Conservation (phyloP, 2,113 vertebrate genomes). For the Microtus ochrogaster region DNA sequence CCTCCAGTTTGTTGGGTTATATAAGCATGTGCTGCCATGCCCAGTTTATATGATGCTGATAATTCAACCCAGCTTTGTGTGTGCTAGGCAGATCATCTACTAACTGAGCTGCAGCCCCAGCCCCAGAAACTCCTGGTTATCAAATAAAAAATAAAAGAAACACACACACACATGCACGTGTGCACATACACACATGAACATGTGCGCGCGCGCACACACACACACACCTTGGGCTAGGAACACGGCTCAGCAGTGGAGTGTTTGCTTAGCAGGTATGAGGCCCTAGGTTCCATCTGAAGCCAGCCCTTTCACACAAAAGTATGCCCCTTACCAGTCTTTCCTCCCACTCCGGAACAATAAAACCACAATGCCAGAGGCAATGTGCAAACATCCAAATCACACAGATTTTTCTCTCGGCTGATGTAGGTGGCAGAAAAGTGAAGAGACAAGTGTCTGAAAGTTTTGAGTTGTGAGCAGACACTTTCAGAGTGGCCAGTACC, state of each 20-base stretch:
- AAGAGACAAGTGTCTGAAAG: slow-evolving; percentile 16
- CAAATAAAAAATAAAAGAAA: neutral
- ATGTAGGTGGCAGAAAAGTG: neutral
- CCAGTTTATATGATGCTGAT: neutral
- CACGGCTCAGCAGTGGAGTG: neutral
- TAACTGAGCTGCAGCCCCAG: neutral
- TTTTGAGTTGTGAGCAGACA: neutral
- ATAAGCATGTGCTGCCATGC: neutral
- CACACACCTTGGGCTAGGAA: neutral
- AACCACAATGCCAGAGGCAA: neutral
- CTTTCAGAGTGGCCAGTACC: neutral
- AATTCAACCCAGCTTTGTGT: neutral
- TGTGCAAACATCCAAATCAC: neutral
- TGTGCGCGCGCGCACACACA: neutral
- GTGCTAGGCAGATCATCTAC: neutral
- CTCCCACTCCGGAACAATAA: neutral
- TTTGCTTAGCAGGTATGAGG: neutral
- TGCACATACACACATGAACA: neutral
- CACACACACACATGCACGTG: neutral
- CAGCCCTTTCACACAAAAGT: neutral
- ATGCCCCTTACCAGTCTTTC: neutral
- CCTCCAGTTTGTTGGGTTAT: neutral
- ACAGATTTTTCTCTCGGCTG: neutral
- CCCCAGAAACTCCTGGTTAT: neutral
- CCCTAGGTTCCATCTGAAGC: too few species aligned